These are phyloP conservation scores for Caerostris extrusa DNA, from an alignment of 1,140 invertebrate genomes.

Conservation along the genomic window DNA sequence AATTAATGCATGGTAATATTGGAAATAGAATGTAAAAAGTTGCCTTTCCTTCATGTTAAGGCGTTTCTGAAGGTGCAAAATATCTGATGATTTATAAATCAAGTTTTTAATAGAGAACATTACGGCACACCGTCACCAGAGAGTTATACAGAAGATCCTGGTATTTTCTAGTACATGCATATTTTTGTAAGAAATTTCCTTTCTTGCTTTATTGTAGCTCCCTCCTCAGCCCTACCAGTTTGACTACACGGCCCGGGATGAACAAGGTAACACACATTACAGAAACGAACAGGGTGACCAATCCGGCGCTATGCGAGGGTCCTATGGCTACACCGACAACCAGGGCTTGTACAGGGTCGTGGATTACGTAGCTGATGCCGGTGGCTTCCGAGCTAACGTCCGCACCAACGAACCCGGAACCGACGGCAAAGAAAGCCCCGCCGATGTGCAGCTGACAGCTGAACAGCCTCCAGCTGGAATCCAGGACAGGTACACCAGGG, in stretches of 20 bases:
- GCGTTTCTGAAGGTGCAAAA: too few species aligned
- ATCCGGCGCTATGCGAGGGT: constrained; percentile 90
- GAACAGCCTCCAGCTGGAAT: constrained; percentile 72
- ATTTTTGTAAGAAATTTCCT: neutral
- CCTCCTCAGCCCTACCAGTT: constrained; percentile 73
- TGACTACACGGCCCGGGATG: constrained; percentile 70
- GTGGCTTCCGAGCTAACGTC: constrained; percentile 74
- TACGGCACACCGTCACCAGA: too few species aligned
- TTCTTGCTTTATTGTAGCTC: neutral
- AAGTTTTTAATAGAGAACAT: too few species aligned
- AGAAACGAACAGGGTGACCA: constrained; percentile 88
- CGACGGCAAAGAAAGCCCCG: constrained; percentile 81
- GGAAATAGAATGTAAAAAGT: too few species aligned
- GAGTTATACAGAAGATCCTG: too few species aligned
- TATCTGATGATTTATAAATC: too few species aligned
- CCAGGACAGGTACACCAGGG: constrained; percentile 62
- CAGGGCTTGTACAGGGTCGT: constrained; percentile 90
- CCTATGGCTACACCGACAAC: constrained; percentile 91
- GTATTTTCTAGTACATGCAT: too few species aligned
- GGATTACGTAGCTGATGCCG: constrained; percentile 75
- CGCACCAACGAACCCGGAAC: constrained; percentile 76
- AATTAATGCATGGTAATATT: too few species aligned
- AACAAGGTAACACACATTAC: constrained; percentile 73
- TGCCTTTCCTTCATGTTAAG: too few species aligned
- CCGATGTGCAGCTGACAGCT: constrained; percentile 74